Base-by-base conservation (phyloP, 2,888 invertebrate genomes). In the Elmis aenea region DNA sequence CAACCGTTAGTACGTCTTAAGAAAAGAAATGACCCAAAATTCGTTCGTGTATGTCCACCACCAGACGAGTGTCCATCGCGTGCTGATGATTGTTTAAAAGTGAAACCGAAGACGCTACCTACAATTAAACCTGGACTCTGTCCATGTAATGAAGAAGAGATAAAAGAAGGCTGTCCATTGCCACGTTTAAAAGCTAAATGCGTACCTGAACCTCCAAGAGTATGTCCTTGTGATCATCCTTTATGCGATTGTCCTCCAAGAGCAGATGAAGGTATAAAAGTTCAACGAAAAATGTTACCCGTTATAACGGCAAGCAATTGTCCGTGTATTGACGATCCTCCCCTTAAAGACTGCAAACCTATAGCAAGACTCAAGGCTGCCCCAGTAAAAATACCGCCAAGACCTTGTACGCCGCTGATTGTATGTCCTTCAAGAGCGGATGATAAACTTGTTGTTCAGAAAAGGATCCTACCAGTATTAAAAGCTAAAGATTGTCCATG, bases 91-190 rank as follows among this genome's bases (percentile, higher is more conserved):
- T 44, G 44, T 13, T 13, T 48, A 5, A 26, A 33, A 10, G 22
- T 48, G 2, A 5, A 26, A 14, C 34, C 37, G 2, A 54, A 55
- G 26, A 31, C 23, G 4, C 30, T 58, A 5, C 55, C 55, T 0
- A 13, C 25, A 13, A 3, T 58, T 3, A 18, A 15, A 15, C 5
- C 31, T 4, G 21, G 24, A 0, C 12, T 16, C 6, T 54, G 54
- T 28, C 44, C 48, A 3, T 54, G 54, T 26, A 25, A 51, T 1
- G 51, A 54, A n/a, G n/a, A n/a, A n/a, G n/a, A n/a, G n/a, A n/a
- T n/a, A n/a, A n/a, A n/a, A n/a, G n/a, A n/a, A n/a, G n/a, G n/a
- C n/a, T n/a, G n/a, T 3, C 37, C 40, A 13, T 22, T 48, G 14
- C 26, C 30, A 13, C 32, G 38, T 26, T 31, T 39, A 3, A 39